Conservation (phyloP, 2,888 invertebrate species). For the Drosophila suboccidentalis region DNA sequence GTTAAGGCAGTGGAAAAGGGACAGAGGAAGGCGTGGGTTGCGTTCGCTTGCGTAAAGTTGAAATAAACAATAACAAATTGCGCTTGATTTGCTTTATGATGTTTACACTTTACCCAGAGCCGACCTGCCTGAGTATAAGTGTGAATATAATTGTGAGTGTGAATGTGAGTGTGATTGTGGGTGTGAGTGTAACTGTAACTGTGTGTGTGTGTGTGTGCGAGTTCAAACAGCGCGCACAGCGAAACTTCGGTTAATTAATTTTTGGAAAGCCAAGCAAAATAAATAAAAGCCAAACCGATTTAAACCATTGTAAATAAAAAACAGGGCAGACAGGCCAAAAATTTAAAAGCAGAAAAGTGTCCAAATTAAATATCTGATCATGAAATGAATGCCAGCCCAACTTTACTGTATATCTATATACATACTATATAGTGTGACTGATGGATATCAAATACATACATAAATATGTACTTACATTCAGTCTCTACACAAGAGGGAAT, state of each 20-base stretch:
- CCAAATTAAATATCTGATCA: constrained; percentile 27
- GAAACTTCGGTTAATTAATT: constrained; percentile 71
- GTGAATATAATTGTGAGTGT: constrained; percentile 1
- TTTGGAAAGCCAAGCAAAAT: constrained; percentile 67
- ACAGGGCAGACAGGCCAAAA: constrained; percentile 2
- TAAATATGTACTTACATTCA: neutral
- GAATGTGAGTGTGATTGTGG: constrained; percentile 19
- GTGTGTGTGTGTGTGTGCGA: constrained; percentile 37
- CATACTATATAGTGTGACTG: neutral
- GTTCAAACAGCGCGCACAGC: constrained; percentile 28
- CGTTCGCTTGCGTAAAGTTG: constrained; percentile 73
- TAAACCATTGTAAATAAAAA: constrained; percentile 49
- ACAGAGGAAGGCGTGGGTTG: constrained; percentile 5
- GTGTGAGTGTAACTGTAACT: constrained; percentile 19
- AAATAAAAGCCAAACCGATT: constrained; percentile 61
- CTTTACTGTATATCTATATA: neutral
- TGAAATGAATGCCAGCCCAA: neutral
- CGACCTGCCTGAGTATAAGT: neutral
- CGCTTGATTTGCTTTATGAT: constrained; percentile 80
- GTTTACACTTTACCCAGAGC: constrained; percentile 65
- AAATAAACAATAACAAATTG: constrained; percentile 81
- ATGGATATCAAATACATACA: neutral
- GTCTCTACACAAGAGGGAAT: neutral
- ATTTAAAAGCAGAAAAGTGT: constrained; percentile 31
- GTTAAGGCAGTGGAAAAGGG: neutral